Conservation (phyloP, 1,140 invertebrate genomes). For the Procambarus virginalis region DNA sequence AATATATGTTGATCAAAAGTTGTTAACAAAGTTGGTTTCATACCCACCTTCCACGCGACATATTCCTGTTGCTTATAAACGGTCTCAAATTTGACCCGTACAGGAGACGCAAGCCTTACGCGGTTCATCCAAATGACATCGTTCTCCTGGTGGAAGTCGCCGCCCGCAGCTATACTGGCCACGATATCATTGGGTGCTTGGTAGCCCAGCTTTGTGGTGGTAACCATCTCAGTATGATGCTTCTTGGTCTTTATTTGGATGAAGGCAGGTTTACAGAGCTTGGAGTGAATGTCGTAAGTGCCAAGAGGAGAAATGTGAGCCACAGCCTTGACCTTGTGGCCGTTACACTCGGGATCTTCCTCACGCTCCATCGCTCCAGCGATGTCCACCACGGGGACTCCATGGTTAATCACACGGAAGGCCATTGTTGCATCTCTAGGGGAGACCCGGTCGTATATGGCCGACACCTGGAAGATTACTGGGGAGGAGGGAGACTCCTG, state of each 20-base stretch:
- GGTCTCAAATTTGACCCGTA: constrained; percentile 7
- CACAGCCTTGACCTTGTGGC: not conserved
- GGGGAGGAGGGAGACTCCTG: not conserved
- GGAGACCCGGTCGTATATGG: too few species aligned
- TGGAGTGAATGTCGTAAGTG: not conserved
- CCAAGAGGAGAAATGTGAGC: not conserved
- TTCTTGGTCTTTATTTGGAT: not conserved
- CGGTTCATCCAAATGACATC: not conserved
- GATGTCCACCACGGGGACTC: not conserved
- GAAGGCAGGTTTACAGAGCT: not conserved
- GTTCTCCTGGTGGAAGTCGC: not conserved
- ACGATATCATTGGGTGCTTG: constrained; percentile 7
- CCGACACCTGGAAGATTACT: too few species aligned
- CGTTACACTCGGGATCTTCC: not conserved
- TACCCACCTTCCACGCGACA: not conserved
- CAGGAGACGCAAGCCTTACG: constrained; percentile 10
- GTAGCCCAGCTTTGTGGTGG: not conserved
- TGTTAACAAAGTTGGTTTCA: too few species aligned
- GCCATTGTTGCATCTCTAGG: too few species aligned
- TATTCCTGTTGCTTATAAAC: constrained; percentile 5
- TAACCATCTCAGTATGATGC: not conserved
- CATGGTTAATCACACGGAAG: not conserved
- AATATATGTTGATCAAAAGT: not conserved
- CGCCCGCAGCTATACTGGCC: constrained; percentile 2
- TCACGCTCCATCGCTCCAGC: not conserved